Percentiles rank a stretch among this genome's conserved stretches.
Evolutionary conservation across 2,888 invertebrate genomes (phyloP).

Genomic region (Allolobophora icterica): DNA sequence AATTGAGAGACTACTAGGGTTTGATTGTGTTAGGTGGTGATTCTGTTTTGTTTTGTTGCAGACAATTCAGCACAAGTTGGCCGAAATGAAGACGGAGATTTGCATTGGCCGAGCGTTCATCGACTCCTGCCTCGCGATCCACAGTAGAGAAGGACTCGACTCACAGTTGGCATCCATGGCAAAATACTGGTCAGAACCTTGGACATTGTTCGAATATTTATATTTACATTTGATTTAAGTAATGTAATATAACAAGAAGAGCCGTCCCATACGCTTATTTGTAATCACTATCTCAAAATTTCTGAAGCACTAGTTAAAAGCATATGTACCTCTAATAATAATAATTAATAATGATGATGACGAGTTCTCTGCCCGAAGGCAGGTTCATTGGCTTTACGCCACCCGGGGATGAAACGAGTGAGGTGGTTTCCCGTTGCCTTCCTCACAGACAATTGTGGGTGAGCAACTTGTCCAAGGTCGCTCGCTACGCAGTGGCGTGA

Average conservation of each 20-base stretch:
- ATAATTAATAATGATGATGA: no score
- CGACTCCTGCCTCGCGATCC: constrained; percentile 65
- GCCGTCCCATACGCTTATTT: no score
- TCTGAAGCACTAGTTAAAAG: no score
- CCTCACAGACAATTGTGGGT: no score
- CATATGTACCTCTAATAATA: no score
- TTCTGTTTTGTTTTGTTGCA: constrained; percentile 48
- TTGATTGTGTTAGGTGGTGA: not conserved
- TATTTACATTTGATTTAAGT: not conserved
- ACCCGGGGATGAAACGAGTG: no score
- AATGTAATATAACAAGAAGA: not conserved
- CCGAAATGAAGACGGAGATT: constrained; percentile 66
- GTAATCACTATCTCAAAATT: no score
- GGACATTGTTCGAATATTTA: not conserved
- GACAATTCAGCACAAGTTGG: constrained; percentile 67
- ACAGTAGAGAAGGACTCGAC: constrained; percentile 60
- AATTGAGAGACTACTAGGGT: not conserved
- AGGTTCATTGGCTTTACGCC: no score
- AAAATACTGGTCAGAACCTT: constrained; percentile 64
- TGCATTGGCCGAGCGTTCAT: constrained; percentile 64
- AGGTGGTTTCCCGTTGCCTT: no score
- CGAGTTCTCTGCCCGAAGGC: no score
- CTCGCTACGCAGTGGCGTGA: no score
- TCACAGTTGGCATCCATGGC: constrained; percentile 66
- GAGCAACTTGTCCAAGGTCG: no score